phyloP scores from a whole-genome alignment of 1,140 invertebrate genomes.

The Luehdorfia chinensis region DNA sequence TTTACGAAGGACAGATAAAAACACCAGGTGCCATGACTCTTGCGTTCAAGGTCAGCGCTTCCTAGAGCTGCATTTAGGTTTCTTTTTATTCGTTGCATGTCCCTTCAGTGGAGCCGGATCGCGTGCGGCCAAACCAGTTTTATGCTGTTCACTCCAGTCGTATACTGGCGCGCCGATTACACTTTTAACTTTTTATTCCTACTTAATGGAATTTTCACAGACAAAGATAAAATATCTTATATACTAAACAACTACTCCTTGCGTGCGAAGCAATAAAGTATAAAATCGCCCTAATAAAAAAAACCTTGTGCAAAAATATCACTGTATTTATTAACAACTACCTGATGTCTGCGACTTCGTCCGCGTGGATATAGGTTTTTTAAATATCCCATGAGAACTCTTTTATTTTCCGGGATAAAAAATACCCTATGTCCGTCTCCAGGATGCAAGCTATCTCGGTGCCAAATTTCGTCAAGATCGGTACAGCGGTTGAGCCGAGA shows the following conservation, averaged over 20 bases:
- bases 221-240: conserved; percentile 11
- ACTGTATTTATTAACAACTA: no score
- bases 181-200: conserved; percentile 40
- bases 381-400: no score
- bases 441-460: no score
- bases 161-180: conserved; percentile 40
- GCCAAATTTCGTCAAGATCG: no score
- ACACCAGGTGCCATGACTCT: conserved; percentile 71
- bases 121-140: conserved; percentile 73
- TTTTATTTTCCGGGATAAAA: no score
- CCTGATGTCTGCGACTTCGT: no score
- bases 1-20: conserved; percentile 70
- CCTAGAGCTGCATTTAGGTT: conserved; percentile 75
- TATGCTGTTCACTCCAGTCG: conserved; percentile 49
- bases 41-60: conserved; percentile 71
- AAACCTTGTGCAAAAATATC: no score
- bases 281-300: no score
- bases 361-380: no score
- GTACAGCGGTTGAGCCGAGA: no score
- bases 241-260: not conserved
- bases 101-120: conserved; percentile 58
- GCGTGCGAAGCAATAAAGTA: no score
- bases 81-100: conserved; percentile 73
- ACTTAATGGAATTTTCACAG: conserved; percentile 27
- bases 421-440: no score